A percentile compares a stretch with the other conserved stretches of the same genome.
Conservation (phyloP, 2,113 vertebrate genomes). For the Toxotes jaculatrix region DNA sequence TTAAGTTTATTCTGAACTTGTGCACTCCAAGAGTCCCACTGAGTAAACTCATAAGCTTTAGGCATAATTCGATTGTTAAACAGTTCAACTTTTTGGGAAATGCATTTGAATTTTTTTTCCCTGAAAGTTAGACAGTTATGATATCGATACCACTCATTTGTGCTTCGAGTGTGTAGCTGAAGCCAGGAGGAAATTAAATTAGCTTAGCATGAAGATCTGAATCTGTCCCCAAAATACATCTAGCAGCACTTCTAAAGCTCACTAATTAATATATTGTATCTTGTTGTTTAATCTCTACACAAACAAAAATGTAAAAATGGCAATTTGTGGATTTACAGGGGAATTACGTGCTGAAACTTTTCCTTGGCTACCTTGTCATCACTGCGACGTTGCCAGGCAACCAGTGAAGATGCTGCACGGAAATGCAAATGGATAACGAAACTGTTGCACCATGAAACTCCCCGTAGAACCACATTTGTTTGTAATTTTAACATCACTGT, state of each 20-base stretch:
- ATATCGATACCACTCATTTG: background rate
- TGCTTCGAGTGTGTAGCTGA: slow-evolving; percentile 6
- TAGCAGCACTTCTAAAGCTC: background rate
- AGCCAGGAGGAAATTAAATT: slow-evolving; percentile 1
- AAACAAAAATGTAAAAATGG: slow-evolving; percentile 4
- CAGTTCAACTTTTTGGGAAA: background rate
- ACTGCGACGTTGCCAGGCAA: background rate
- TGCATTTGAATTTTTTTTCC: background rate
- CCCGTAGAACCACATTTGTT: background rate
- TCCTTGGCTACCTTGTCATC: background rate
- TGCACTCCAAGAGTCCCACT: slow-evolving; percentile 8
- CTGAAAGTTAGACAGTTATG: slow-evolving; percentile 1
- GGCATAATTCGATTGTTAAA: background rate
- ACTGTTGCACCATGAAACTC: background rate
- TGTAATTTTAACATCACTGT: background rate
- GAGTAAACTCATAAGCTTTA: background rate
- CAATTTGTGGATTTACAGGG: background rate
- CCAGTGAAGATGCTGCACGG: background rate
- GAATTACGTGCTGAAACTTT: background rate
- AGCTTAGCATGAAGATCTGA: slow-evolving; percentile 16
- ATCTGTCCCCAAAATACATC: background rate
- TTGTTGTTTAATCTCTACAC: background rate
- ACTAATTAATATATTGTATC: background rate
- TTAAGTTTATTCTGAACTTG: slow-evolving; percentile 23
- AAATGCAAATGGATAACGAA: background rate